Evolutionary conservation across 2,797 vertebrate species (phyloP).

Genomic region (Sebastes flavidus): DNA sequence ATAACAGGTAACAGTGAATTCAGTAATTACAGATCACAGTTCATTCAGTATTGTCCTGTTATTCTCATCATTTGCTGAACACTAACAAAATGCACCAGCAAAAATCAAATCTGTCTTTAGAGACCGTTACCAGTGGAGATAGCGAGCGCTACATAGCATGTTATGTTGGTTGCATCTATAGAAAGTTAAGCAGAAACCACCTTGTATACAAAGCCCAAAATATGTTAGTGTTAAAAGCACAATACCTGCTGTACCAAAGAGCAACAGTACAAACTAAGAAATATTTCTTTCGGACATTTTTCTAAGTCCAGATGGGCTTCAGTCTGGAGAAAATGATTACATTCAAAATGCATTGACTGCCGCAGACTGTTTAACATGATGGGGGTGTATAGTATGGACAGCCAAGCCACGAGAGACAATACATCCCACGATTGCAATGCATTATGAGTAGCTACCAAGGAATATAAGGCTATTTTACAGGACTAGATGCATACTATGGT

Average conservation of each 20-base stretch:
- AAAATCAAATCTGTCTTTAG: neutral
- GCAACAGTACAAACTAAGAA: neutral
- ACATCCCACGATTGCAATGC: constrained; percentile 45
- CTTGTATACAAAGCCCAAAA: neutral
- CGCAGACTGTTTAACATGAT: constrained; percentile 36
- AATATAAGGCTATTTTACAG: constrained; percentile 40
- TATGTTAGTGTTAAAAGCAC: neutral
- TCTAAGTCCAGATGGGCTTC: constrained; percentile 36
- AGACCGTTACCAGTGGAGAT: too few species aligned
- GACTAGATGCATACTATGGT: constrained; percentile 40
- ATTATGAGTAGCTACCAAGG: constrained; percentile 49
- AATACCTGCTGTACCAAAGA: neutral
- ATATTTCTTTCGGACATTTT: constrained; percentile 21
- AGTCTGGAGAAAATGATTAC: constrained; percentile 20
- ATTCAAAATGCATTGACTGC: constrained; percentile 42
- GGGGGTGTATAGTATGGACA: constrained; percentile 31
- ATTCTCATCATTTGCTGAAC: neutral
- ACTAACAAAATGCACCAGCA: neutral
- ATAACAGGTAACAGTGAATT: neutral
- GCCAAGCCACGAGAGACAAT: constrained; percentile 51
- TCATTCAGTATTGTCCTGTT: neutral
- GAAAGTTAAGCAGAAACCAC: neutral
- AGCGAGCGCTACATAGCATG: accelerated
- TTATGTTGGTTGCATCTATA: neutral
- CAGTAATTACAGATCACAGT: neutral